A percentile compares a stretch with the other conserved stretches of the same genome.
phyloP scores from a whole-genome alignment of 2,888 invertebrate genomes.

The Campaea margaritaria region DNA sequence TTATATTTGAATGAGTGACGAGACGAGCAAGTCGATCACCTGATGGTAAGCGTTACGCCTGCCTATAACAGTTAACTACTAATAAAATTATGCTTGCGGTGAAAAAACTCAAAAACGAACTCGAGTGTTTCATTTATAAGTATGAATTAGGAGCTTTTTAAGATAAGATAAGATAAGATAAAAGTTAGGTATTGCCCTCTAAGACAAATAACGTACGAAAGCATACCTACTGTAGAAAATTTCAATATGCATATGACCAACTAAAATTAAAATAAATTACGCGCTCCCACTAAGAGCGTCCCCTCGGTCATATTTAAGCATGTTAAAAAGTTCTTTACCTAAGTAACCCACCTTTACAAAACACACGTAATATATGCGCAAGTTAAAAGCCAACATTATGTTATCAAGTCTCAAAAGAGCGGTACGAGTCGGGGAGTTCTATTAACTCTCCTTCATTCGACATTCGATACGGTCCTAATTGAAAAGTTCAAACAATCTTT shows the following conservation, averaged over 20 bases:
- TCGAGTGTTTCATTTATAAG: no score
- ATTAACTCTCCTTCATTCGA: slow-evolving; percentile 62
- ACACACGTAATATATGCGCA: slow-evolving; percentile 14
- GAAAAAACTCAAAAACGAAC: no score
- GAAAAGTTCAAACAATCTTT: slow-evolving; percentile 61
- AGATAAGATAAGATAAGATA: no score
- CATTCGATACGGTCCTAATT: slow-evolving; percentile 64
- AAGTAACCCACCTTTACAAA: neutral
- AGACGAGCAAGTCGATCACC: no score
- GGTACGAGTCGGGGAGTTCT: slow-evolving; percentile 48
- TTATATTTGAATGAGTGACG: no score
- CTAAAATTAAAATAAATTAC: slow-evolving; percentile 1
- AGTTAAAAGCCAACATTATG: slow-evolving; percentile 33
- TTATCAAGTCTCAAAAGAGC: slow-evolving; percentile 46
- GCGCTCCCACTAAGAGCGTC: neutral
- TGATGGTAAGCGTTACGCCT: no score
- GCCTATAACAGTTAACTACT: no score
- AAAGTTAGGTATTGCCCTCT: no score
- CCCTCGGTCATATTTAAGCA: neutral
- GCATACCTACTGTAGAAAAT: no score
- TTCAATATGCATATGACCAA: neutral
- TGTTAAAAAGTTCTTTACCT: slow-evolving; percentile 3
- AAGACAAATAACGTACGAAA: no score
- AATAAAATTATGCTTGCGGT: no score
- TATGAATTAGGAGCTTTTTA: no score